These are phyloP conservation scores for Coenonympha glycerion DNA, from an alignment of 2,888 invertebrate genomes.

Conservation along the genomic window DNA sequence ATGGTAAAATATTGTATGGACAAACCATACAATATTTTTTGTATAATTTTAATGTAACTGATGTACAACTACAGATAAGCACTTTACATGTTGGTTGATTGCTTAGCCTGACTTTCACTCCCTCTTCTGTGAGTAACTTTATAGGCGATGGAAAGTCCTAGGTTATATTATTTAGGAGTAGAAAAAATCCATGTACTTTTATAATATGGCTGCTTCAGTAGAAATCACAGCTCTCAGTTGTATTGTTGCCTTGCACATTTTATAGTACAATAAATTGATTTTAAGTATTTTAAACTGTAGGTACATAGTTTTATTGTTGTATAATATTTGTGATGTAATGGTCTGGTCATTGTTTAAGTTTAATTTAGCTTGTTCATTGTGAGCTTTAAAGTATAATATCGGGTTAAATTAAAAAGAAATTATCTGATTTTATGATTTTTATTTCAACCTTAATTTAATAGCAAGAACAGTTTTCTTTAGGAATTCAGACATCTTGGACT, in stretches of 20 bases:
- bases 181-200: too few species aligned
- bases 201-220: neutral
- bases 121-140: too few species aligned
- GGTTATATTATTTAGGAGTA: too few species aligned
- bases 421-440: constrained; percentile 16
- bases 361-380: constrained; percentile 57
- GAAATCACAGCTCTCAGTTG: neutral
- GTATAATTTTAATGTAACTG: too few species aligned
- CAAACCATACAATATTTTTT: too few species aligned
- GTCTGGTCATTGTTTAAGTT: constrained; percentile 70
- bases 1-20: too few species aligned
- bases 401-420: constrained; percentile 37
- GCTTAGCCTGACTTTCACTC: too few species aligned
- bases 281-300: constrained; percentile 10
- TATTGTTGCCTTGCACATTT: neutral
- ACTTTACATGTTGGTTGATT: too few species aligned
- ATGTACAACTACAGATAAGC: too few species aligned
- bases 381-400: constrained; percentile 63
- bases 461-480: too few species aligned
- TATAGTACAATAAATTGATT: constrained; percentile 1
- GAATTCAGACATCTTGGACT: too few species aligned
- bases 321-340: constrained; percentile 43
- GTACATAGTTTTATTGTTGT: constrained; percentile 28
- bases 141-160: too few species aligned
- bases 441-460: neutral